phyloP scores from a whole-genome alignment of 2,113 vertebrate species.

The Coptodon rendalli region DNA sequence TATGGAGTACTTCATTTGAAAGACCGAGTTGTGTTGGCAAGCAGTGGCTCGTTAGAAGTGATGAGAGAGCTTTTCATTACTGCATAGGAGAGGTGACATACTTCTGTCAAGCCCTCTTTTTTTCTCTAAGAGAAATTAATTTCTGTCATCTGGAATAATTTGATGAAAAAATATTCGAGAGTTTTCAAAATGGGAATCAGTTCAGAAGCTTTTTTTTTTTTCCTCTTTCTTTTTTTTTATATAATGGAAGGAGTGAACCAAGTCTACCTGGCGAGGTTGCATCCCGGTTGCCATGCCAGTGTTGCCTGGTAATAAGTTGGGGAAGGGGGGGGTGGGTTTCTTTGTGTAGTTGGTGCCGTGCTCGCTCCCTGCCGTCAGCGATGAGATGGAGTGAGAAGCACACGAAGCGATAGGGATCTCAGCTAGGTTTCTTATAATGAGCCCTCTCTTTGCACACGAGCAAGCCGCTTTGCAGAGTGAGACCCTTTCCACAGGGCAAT shows the following conservation, averaged over 20 bases:
- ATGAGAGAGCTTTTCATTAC: background rate
- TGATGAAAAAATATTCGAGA: background rate
- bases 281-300: constrained; percentile 47
- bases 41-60: background rate
- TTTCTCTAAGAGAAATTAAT: background rate
- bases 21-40: constrained; percentile 12
- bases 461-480: background rate
- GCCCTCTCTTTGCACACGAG: background rate
- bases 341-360: constrained; percentile 17
- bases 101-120: constrained; percentile 3
- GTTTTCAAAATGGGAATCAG: background rate
- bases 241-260: background rate
- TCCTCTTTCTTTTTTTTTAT: background rate
- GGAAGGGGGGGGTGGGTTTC: background rate
- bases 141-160: background rate
- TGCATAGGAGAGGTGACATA: background rate
- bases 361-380: background rate
- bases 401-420: constrained; percentile 39
- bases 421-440: constrained; percentile 42
- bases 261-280: constrained; percentile 21
- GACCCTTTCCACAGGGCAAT: constrained; percentile 30
- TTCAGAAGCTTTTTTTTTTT: background rate
- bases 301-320: constrained; percentile 38
- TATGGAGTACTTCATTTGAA: constrained; percentile 19
- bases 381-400: background rate